Evolutionary conservation across 2,797 vertebrate genomes (phyloP).

Genomic region (Sebastes ruberrimus): DNA sequence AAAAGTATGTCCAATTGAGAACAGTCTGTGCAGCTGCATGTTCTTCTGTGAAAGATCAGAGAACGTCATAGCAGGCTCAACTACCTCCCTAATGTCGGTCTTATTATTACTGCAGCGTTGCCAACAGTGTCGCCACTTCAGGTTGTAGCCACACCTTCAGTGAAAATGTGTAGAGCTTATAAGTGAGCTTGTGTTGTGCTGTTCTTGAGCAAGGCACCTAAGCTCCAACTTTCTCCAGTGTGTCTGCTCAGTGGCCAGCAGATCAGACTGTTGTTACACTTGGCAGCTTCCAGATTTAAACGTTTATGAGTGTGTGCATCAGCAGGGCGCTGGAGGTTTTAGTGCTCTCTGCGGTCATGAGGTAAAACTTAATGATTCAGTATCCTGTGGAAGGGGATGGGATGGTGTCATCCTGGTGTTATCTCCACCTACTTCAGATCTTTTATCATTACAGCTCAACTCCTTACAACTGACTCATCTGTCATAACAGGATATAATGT

Average conservation of each 20-base stretch:
- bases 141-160: conserved; percentile 11
- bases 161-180: not conserved
- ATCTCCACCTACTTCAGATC: not conserved
- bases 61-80: not conserved
- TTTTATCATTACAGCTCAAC: not conserved
- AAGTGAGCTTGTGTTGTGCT: not conserved
- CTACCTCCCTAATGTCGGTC: not conserved
- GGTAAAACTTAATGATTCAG: not conserved
- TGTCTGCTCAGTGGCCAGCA: not conserved
- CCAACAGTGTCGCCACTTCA: not conserved
- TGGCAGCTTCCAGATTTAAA: not conserved
- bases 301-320: not conserved
- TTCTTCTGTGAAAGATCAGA: not conserved
- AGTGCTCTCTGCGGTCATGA: not conserved
- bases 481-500: not conserved
- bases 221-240: not conserved
- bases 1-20: not conserved
- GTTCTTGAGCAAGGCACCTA: not conserved
- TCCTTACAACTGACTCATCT: not conserved
- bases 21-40: not conserved
- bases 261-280: conserved; percentile 1
- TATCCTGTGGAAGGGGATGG: not conserved
- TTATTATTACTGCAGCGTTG: not conserved
- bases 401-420: not conserved
- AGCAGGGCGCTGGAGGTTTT: not conserved